These are phyloP conservation scores for Pollenia angustigena DNA, from an alignment of 2,888 invertebrate species.

Conservation along the genomic window DNA sequence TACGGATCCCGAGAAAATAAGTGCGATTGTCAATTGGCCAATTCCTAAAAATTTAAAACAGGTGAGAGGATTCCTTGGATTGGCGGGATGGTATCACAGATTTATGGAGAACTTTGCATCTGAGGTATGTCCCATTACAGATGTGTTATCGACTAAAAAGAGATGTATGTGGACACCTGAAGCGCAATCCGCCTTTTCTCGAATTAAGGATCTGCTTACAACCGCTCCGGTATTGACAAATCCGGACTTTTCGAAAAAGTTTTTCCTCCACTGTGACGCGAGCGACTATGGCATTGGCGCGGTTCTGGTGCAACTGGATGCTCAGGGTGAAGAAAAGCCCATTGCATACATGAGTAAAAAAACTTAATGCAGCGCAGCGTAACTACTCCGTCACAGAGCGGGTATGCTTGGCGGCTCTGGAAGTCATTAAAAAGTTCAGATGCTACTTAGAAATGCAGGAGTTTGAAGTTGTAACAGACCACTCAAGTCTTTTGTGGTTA, in stretches of 20 bases:
- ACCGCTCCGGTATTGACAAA: not conserved
- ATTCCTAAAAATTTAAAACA: conserved; percentile 70
- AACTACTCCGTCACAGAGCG: no score
- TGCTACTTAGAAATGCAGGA: no score
- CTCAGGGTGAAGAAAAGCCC: no score
- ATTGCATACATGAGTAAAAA: no score
- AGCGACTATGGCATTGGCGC: no score
- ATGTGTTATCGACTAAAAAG: no score
- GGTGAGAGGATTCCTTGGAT: conserved; percentile 73
- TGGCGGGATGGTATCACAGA: conserved; percentile 71
- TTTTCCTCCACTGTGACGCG: not conserved
- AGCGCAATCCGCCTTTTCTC: not conserved
- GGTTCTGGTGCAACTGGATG: no score
- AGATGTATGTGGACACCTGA: not conserved
- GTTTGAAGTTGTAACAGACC: conserved; percentile 28
- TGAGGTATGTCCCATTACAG: no score
- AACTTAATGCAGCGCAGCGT: no score
- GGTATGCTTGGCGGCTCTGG: no score
- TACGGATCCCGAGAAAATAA: conserved; percentile 61
- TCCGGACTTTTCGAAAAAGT: conserved; percentile 23
- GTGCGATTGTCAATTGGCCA: conserved; percentile 65
- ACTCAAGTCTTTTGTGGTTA: conserved; percentile 29
- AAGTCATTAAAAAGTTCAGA: no score
- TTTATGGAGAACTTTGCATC: not conserved
- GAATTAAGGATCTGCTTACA: conserved; percentile 2